Percentiles rank a stretch among this genome's conserved stretches.
phyloP scores from a whole-genome alignment of 2,113 vertebrate genomes.

The Rutilus rutilus region DNA sequence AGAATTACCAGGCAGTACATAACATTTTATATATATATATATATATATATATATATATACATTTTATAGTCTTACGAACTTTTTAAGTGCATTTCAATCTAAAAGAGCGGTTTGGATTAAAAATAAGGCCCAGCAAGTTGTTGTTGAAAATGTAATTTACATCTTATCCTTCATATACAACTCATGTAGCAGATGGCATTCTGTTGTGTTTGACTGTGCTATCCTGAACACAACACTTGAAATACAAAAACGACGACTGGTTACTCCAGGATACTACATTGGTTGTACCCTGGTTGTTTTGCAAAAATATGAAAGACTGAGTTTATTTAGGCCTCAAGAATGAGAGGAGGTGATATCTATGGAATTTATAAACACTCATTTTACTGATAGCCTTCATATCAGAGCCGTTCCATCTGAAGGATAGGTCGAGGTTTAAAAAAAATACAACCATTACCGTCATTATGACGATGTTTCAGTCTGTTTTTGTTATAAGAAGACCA shows the following conservation, averaged over 20 bases:
- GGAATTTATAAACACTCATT: slow-evolving; percentile 7
- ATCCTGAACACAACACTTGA: too few relatives aligned
- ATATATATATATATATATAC: too few relatives aligned
- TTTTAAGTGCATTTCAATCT: not conserved
- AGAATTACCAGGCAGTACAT: too few relatives aligned
- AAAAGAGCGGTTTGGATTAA: not conserved
- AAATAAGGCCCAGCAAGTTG: not conserved
- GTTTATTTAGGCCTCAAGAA: not conserved
- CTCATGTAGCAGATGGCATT: not conserved
- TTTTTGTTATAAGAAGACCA: not conserved
- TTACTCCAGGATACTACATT: too few relatives aligned
- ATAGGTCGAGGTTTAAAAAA: not conserved
- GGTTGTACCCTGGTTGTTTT: not conserved
- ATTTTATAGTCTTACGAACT: not conserved
- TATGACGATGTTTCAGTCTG: not conserved
- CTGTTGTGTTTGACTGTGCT: not conserved
- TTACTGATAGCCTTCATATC: not conserved
- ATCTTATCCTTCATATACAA: not conserved
- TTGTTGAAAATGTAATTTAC: not conserved
- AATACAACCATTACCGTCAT: not conserved
- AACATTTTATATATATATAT: too few relatives aligned
- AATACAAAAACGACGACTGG: too few relatives aligned
- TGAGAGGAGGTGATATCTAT: not conserved
- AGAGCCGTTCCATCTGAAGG: slow-evolving; percentile 2
- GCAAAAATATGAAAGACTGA: not conserved